These are phyloP conservation scores for Muscicapa striata DNA, from an alignment of 2,797 vertebrate species.

Conservation along the genomic window DNA sequence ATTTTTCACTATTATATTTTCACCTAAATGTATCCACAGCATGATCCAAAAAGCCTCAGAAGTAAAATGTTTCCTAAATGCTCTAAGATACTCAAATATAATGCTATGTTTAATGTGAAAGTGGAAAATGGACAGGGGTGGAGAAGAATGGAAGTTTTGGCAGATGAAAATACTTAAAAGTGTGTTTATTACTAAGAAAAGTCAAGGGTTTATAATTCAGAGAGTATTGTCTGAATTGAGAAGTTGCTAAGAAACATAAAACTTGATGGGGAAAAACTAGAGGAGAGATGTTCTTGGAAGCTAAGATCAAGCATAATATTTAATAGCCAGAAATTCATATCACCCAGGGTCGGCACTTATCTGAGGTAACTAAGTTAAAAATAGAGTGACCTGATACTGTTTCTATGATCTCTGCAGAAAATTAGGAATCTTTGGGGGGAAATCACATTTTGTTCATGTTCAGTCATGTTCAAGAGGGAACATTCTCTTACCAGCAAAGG, in stretches of 20 bases:
- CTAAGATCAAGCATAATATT: not conserved
- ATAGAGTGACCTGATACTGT: not conserved
- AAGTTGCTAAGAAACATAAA: not conserved
- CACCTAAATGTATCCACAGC: not conserved
- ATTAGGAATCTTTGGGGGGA: not conserved
- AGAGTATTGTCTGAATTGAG: not conserved
- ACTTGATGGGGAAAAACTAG: not conserved
- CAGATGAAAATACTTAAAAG: not conserved
- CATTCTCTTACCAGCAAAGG: not conserved
- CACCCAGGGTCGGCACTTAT: not conserved
- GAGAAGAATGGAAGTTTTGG: not conserved
- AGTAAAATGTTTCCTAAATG: slow-evolving; percentile 31
- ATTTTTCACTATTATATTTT: slow-evolving; percentile 5
- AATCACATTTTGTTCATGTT: not conserved
- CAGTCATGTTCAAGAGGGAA: not conserved
- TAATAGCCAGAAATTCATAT: not conserved
- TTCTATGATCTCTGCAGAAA: not conserved
- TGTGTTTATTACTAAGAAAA: not conserved
- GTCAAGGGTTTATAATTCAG: not conserved
- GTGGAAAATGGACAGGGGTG: not conserved
- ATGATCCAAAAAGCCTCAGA: not conserved
- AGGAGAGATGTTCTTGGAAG: not conserved
- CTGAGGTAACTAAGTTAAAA: not conserved
- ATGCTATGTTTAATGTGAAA: not conserved
- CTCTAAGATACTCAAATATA: not conserved